Evolutionary conservation across 1,140 invertebrate genomes (phyloP), one percentile per base, ranked within the genome.

Genomic region (Carposina sasakii): DNA sequence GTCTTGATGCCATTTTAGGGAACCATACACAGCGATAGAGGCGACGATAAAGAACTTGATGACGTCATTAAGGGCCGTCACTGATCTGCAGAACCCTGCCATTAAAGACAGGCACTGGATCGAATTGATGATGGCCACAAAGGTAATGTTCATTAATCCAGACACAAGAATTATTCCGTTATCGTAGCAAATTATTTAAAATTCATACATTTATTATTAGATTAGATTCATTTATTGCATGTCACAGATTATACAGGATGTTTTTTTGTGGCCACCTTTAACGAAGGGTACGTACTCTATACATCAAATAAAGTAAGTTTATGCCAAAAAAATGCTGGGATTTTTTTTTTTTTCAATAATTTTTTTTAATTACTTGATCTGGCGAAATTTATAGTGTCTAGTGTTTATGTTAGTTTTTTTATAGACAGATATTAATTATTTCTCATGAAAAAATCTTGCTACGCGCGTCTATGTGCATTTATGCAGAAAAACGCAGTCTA

Each of bases 101-200:
- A 97, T 99, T 39, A 90, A 93, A 58, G 93, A 96, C 39, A 88
- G 96, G 33, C 96, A 98, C 84, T 98, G 97, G 97, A 87, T 92
- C 26, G 93, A 98, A 70, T 85, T 98, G 1, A 97, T 98, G 94
- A 89, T 91, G 63, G 93, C 95, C 8, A 98, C 96, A 0, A 92
- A 94, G 84, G 94, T 95, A 81, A 60, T 16, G 40, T 47, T 40
- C n/a, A n/a, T n/a, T n/a, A n/a, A n/a, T n/a, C n/a, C n/a, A n/a
- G n/a, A n/a, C n/a, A n/a, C n/a, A n/a, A n/a, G n/a, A n/a, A n/a
- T n/a, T n/a, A n/a, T n/a, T n/a, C n/a, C n/a, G n/a, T n/a, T n/a
- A n/a, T n/a, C n/a, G n/a, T n/a, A n/a, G n/a, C n/a, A n/a, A n/a
- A 6, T 28, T 6, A 12, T 28, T 28, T 12, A 28, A 12, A 28